Base-by-base conservation (phyloP, 2,888 invertebrate genomes). In the Trilocha varians region DNA sequence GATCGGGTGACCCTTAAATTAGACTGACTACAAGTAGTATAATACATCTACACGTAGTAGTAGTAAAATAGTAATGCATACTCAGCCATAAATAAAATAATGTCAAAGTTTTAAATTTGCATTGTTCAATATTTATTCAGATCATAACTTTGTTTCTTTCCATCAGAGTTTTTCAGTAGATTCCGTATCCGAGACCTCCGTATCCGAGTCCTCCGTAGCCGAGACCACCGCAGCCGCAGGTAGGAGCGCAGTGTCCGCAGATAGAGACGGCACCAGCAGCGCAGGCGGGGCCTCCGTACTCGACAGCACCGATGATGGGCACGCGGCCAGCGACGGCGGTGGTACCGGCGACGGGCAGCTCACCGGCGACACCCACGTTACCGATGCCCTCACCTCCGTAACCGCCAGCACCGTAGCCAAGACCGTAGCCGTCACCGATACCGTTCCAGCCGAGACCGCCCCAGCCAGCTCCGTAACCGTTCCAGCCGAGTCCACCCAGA, bases 241-340 rank as follows among this genome's bases (percentile, higher is more conserved):
- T 61, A 43, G 70, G 67, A 0, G 58, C 60, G 46, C 70, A 70
- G 41, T 58, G 53, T 3, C 70, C 71, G n/a, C 57, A 42, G 44
- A 75, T 68, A 37, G 62, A 54, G 39, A 72, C 70, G 4, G 56
- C 42, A 32, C 75, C 76, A 40, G 53, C 55, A 43, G 72, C 68
- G 25, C 60, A 59, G n/a, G 72, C 58, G 16, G 45, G 45, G 15
- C 73, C 74, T 13, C 70, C 57, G 48, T 70, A 63, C 18, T 45
- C 50, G 14, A 72, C 70, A 34, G 61, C 56, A n/a, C 70, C 70
- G 40, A 63, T 43, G 42, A 70, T 60, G 16, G 70, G 66, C 34
- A 73, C 56, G 36, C 58, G 59, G 14, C 73, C 73, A 13, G 52
- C 53, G 34, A 71, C 49, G 15, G 46, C 47, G 13, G 69, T 56